phyloP scores from a whole-genome alignment of 1,140 invertebrate species.

The Drosophila funebris region DNA sequence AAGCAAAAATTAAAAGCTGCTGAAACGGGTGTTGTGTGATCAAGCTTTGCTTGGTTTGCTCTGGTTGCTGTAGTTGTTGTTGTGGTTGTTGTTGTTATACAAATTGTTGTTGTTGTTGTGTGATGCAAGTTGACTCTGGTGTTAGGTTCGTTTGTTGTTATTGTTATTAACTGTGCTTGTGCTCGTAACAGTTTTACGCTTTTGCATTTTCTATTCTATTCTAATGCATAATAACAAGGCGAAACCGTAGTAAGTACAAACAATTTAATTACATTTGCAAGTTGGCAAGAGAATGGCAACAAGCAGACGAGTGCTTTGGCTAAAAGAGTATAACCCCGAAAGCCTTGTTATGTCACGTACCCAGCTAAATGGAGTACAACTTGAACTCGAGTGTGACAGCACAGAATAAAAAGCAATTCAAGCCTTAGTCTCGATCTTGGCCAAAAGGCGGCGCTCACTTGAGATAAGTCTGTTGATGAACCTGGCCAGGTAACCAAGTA shows the following conservation, averaged over 20 bases:
- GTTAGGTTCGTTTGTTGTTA: constrained; percentile 15
- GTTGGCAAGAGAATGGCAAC: constrained; percentile 29
- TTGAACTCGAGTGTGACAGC: constrained; percentile 46
- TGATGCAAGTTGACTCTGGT: constrained; percentile 18
- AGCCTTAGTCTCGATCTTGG: neutral
- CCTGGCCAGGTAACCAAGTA: constrained; percentile 1
- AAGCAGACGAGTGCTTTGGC: neutral
- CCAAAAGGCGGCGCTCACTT: constrained; percentile 13
- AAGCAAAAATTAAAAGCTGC: constrained; percentile 7
- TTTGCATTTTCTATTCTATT: constrained; percentile 26
- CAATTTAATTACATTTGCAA: constrained; percentile 76
- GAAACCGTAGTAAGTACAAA: constrained; percentile 79
- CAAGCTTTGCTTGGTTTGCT: constrained; percentile 23
- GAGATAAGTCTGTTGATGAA: constrained; percentile 23
- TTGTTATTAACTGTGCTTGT: constrained; percentile 34
- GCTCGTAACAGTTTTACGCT: constrained; percentile 54
- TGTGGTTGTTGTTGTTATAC: constrained; percentile 16
- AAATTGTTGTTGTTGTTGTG: constrained; percentile 23
- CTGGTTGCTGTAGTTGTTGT: constrained; percentile 17
- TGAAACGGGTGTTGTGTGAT: constrained; percentile 10
- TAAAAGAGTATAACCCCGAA: neutral
- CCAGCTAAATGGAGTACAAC: constrained; percentile 43
- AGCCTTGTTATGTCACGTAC: constrained; percentile 32
- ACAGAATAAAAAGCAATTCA: constrained; percentile 19
- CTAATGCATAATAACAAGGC: constrained; percentile 45